Conservation (phyloP, 2,797 vertebrate genomes). For the Florisuga fusca region DNA sequence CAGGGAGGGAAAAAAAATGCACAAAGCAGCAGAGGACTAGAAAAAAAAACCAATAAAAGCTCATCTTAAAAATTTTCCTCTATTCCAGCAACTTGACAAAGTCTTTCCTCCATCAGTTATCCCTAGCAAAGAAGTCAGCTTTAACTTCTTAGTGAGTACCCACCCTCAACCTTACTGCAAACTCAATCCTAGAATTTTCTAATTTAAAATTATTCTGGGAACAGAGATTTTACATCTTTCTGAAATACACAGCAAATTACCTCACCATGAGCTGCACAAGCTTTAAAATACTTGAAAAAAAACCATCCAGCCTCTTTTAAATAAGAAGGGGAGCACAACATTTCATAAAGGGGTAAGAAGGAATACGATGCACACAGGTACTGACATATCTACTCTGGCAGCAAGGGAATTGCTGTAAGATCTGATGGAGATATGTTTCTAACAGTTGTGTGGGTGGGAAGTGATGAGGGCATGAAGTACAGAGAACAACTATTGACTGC, state of each 20-base stretch:
- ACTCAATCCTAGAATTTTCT: background rate
- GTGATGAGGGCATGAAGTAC: background rate
- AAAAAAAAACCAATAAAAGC: background rate
- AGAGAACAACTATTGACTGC: background rate
- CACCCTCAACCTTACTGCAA: background rate
- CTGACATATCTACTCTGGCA: background rate
- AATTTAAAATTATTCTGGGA: background rate
- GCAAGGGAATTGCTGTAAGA: background rate
- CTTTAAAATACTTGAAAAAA: background rate
- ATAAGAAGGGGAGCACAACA: background rate
- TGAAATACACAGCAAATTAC: background rate
- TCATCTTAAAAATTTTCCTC: background rate
- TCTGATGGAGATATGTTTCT: background rate
- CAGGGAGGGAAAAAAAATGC: background rate
- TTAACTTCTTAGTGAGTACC: background rate
- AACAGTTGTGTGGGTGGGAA: background rate
- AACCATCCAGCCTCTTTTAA: background rate
- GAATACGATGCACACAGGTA: background rate
- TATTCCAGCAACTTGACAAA: background rate
- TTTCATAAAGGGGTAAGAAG: background rate
- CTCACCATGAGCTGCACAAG: background rate
- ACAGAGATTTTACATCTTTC: background rate
- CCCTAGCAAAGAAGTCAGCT: background rate
- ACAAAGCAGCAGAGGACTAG: background rate
- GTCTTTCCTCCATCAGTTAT: background rate